Evolutionary conservation across 2,113 vertebrate genomes (phyloP).

Genomic region (Solea senegalensis): DNA sequence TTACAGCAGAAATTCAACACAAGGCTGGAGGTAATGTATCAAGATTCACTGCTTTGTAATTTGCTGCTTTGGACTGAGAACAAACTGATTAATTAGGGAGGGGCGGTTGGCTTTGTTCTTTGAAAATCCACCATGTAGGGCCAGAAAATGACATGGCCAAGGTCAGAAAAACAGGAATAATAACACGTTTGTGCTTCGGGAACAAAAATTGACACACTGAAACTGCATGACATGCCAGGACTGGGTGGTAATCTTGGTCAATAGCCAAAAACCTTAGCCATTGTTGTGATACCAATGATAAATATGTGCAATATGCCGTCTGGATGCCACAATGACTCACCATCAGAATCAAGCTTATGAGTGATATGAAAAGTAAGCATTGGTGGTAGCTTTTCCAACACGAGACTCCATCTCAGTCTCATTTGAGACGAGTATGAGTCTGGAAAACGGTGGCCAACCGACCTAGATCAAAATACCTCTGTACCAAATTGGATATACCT

Average conservation of each 20-base stretch:
- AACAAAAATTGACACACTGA: no score
- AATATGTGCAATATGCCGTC: no score
- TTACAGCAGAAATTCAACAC: slow-evolving; percentile 21
- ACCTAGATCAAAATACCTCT: no score
- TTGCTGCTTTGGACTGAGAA: background rate
- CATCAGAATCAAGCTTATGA: no score
- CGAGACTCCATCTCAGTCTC: no score
- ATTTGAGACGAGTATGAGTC: no score
- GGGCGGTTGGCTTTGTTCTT: background rate
- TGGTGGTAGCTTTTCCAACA: no score
- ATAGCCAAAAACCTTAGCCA: background rate
- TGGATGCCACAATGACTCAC: no score
- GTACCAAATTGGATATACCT: no score
- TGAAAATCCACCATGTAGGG: background rate
- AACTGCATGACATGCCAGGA: background rate
- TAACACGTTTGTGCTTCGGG: background rate
- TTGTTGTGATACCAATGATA: background rate
- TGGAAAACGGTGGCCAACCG: no score
- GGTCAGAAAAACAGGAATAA: no score
- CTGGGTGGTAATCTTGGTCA: background rate
- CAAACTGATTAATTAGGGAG: background rate
- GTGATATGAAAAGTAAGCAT: no score
- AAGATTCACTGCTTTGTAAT: slow-evolving; percentile 13
- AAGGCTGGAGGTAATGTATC: background rate
- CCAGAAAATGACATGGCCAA: background rate